Conservation (phyloP, 2,797 vertebrate species). For the Decapterus maruadsi region DNA sequence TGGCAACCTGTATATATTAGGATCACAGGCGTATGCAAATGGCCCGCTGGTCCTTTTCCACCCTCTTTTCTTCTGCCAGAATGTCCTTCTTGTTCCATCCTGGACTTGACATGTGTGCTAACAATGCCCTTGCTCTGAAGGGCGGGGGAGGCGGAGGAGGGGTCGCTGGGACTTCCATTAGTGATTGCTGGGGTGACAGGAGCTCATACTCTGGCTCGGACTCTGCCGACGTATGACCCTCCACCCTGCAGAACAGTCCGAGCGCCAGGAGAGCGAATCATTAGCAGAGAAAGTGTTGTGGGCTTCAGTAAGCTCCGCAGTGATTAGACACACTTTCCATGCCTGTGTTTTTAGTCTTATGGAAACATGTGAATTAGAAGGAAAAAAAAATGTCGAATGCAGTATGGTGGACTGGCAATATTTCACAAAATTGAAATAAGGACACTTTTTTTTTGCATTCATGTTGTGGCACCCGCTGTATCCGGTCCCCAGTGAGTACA, state of each 20-base stretch:
- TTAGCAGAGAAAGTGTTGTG: conserved; percentile 57
- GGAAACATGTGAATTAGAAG: too few species aligned
- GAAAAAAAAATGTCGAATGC: too few species aligned
- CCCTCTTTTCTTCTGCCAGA: conserved; percentile 73
- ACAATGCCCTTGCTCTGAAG: conserved; percentile 89
- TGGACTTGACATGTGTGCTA: conserved; percentile 83
- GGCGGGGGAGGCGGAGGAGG: conserved; percentile 83
- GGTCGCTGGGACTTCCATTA: conserved; percentile 71
- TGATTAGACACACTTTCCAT: conserved; percentile 42
- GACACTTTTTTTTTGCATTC: too few species aligned
- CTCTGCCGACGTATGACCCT: conserved; percentile 58
- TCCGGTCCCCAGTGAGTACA: too few species aligned
- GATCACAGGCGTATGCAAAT: conserved; percentile 87
- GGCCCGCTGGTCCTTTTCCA: conserved; percentile 51
- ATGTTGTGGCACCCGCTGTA: too few species aligned
- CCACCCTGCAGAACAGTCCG: conserved; percentile 59
- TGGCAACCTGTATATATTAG: conserved; percentile 89
- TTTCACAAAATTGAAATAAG: too few species aligned
- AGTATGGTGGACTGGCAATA: too few species aligned
- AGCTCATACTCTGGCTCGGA: conserved; percentile 55
- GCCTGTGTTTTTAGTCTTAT: background rate
- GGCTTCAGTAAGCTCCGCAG: conserved; percentile 16
- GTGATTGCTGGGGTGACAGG: conserved; percentile 75
- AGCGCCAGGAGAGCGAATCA: conserved; percentile 57
- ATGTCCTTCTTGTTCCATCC: conserved; percentile 82